A percentile compares a stretch with the other conserved stretches of the same genome.
Conservation (phyloP, 2,797 vertebrate genomes). For the Mergus octosetaceus region DNA sequence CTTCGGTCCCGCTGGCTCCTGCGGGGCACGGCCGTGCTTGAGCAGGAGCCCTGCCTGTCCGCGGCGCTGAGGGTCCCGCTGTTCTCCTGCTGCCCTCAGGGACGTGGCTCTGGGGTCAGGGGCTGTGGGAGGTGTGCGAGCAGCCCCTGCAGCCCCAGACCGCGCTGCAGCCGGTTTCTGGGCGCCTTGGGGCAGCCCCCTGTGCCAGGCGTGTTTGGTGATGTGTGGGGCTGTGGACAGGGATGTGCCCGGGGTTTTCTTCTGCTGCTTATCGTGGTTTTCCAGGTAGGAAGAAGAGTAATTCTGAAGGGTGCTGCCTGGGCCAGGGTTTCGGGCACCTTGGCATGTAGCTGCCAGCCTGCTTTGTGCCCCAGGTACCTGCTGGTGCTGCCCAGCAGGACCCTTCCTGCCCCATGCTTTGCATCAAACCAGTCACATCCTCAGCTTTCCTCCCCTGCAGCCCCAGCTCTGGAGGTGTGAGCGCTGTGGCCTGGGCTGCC, state of each 20-base stretch:
- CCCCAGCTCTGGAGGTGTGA: neutral
- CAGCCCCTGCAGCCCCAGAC: neutral
- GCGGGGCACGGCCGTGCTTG: neutral
- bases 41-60: neutral
- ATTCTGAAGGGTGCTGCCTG: neutral
- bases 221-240: rapidly evolving
- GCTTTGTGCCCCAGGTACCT: neutral
- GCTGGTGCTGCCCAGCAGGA: rapidly evolving
- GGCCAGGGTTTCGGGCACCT: neutral
- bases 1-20: neutral
- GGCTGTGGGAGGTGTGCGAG: neutral
- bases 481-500: rapidly evolving
- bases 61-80: rapidly evolving
- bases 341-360: neutral
- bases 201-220: rapidly evolving
- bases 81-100: rapidly evolving
- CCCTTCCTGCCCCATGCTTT: rapidly evolving
- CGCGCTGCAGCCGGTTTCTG: neutral
- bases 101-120: neutral
- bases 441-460: neutral
- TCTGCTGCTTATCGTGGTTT: neutral
- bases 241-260: neutral
- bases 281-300: neutral
- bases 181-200: neutral
- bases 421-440: neutral